Conservation (phyloP, 2,113 vertebrate species). For the Microcebus lehilahytsara region DNA sequence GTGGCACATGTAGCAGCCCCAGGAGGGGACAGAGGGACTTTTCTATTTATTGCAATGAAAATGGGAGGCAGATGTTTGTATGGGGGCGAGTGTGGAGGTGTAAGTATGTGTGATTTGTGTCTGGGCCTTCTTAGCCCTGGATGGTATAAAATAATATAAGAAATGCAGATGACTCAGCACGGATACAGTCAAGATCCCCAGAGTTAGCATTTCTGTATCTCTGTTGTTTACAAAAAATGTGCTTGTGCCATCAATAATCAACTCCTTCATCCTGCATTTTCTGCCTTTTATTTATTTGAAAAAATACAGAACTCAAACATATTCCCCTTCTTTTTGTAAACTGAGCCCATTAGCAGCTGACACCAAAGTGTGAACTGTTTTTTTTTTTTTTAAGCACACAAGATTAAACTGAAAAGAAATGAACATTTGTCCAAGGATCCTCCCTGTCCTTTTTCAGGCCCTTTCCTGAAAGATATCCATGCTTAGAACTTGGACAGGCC, state of each 20-base stretch:
- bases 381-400: not conserved
- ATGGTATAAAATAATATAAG: conserved; percentile 52
- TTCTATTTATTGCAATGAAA: conserved; percentile 14
- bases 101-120: conserved; percentile 8
- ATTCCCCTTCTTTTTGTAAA: conserved; percentile 37
- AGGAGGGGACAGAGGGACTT: not conserved
- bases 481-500: conserved; percentile 20
- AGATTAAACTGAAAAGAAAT: conserved; percentile 49
- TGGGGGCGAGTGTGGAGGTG: conserved; percentile 13
- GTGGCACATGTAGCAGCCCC: not conserved
- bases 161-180: conserved; percentile 74
- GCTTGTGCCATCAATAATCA: conserved; percentile 41
- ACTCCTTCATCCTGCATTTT: conserved; percentile 36
- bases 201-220: conserved; percentile 61
- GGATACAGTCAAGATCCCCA: conserved; percentile 45
- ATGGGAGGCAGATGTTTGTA: not conserved
- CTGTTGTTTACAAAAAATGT: conserved; percentile 56
- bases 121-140: conserved; percentile 12
- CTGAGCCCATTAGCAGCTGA: conserved; percentile 56
- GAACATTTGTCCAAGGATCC: conserved; percentile 50
- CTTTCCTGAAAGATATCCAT: not conserved
- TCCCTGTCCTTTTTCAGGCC: not conserved
- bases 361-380: conserved; percentile 18
- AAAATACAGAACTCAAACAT: conserved; percentile 8
- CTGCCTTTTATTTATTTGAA: conserved; percentile 42